These are phyloP conservation scores for Dreissena rostriformis DNA, from an alignment of 1,140 invertebrate species.

Conservation along the genomic window DNA sequence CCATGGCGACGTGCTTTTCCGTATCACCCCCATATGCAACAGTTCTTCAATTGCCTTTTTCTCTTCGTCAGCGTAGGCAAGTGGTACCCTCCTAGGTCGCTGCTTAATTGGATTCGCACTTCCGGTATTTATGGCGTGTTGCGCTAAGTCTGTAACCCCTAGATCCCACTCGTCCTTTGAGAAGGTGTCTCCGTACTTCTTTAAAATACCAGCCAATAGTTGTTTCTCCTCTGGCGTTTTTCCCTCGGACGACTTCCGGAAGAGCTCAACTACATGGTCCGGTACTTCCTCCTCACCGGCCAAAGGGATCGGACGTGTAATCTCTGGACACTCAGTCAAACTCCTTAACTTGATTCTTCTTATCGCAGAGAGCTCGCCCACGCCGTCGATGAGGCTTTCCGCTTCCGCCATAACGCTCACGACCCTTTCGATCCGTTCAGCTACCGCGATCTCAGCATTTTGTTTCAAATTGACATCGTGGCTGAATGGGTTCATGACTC, in stretches of 20 bases:
- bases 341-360: background rate
- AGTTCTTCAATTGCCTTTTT: slow-evolving; percentile 17
- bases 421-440: background rate
- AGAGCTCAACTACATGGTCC: background rate
- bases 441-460: background rate
- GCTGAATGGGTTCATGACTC: too few species aligned
- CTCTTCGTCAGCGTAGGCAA: too few species aligned
- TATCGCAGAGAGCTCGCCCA: background rate
- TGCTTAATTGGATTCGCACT: slow-evolving; percentile 24
- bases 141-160: too few species aligned
- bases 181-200: slow-evolving; percentile 15
- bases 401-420: background rate
- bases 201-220: slow-evolving; percentile 1
- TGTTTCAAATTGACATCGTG: too few species aligned
- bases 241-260: background rate
- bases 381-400: background rate
- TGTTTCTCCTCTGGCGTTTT: background rate
- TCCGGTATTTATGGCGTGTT: too few species aligned
- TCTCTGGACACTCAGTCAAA: background rate
- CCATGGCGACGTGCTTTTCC: too few species aligned
- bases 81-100: too few species aligned
- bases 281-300: background rate
- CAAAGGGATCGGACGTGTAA: too few species aligned
- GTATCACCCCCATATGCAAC: slow-evolving; percentile 2
- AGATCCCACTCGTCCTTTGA: too few species aligned